These are phyloP conservation scores for Notodonta dromedarius DNA, from an alignment of 2,888 invertebrate genomes.

Conservation along the genomic window DNA sequence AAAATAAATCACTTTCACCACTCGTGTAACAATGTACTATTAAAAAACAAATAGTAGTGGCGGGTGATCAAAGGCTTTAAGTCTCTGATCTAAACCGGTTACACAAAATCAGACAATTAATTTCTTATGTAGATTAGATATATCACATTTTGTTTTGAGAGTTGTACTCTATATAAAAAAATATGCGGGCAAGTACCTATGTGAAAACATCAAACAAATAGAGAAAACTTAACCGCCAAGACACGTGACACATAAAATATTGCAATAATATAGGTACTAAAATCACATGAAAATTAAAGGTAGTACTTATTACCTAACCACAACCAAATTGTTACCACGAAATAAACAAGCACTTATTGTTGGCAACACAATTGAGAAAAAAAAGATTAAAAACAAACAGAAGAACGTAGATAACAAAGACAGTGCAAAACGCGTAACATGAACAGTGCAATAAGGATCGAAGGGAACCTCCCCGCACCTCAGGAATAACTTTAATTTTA, in stretches of 20 bases:
- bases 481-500: constrained; percentile 36
- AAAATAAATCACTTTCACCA: no score
- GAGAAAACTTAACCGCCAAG: no score
- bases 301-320: background rate
- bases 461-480: constrained; percentile 52
- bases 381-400: constrained; percentile 43
- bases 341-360: background rate
- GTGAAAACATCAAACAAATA: no score
- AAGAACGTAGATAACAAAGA: constrained; percentile 36
- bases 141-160: no score
- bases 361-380: constrained; percentile 31
- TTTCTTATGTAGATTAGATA: no score
- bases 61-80: background rate
- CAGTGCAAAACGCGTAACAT: constrained; percentile 44
- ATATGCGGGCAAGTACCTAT: no score
- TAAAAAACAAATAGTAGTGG: no score
- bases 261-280: background rate
- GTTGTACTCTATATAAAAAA: no score
- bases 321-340: constrained; percentile 5
- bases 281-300: background rate
- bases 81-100: no score
- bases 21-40: no score
- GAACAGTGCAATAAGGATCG: constrained; percentile 39
- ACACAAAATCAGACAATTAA: no score
- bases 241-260: no score